phyloP scores from a whole-genome alignment of 2,797 vertebrate genomes.

The Myotis vivesi region DNA sequence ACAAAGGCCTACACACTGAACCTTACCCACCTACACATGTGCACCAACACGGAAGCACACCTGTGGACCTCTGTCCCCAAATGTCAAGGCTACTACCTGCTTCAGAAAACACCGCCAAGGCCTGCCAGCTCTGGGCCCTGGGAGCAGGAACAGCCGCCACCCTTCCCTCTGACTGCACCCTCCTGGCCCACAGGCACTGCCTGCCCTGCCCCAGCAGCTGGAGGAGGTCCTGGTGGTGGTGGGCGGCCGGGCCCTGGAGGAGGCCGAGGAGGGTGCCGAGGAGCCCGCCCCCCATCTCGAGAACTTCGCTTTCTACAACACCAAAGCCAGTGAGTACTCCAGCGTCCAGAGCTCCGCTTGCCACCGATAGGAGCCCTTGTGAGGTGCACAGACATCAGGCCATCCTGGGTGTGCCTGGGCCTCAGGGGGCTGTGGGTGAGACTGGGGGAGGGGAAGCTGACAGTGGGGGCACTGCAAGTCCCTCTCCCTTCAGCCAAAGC shows the following conservation, averaged over 20 bases:
- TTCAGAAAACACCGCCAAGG: rapidly evolving
- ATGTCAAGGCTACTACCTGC: neutral
- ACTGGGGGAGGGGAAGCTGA: neutral
- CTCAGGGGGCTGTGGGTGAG: neutral
- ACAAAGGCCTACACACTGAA: rapidly evolving
- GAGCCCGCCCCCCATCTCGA: constrained; percentile 77
- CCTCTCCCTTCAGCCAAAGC: neutral
- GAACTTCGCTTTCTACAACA: constrained; percentile 94
- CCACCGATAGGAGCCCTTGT: rapidly evolving
- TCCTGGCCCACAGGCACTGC: constrained; percentile 68
- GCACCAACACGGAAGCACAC: too few relatives aligned
- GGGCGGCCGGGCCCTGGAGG: constrained; percentile 92
- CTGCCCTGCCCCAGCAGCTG: constrained; percentile 85
- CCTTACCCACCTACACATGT: neutral
- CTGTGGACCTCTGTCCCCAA: rapidly evolving
- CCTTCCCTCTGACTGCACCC: neutral
- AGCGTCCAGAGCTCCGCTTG: rapidly evolving
- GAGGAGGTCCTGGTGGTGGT: constrained; percentile 97
- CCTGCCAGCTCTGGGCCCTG: rapidly evolving
- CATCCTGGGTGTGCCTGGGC: rapidly evolving
- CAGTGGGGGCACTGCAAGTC: rapidly evolving
- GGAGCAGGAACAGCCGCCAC: constrained; percentile 52
- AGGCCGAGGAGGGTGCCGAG: constrained; percentile 87
- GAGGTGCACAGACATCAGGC: neutral
- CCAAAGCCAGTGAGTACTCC: constrained; percentile 89